Evolutionary conservation across 2,888 invertebrate species (phyloP).

Genomic region (Drosophila borborema): DNA sequence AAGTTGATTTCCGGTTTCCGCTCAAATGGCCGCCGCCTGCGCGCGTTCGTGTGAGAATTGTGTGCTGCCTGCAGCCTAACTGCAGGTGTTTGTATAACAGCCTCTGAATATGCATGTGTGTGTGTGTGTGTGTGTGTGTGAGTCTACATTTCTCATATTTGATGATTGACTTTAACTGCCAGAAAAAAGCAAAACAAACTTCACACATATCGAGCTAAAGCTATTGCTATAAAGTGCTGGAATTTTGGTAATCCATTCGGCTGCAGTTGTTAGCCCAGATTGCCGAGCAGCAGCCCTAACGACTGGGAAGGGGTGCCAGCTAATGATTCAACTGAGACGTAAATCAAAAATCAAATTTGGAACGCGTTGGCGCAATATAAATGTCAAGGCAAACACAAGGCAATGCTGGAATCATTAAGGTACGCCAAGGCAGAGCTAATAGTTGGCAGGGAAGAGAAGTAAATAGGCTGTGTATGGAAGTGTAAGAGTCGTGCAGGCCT

Average conservation of each 20-base stretch:
- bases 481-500: constrained; percentile 14
- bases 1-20: constrained; percentile 80
- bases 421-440: constrained; percentile 5
- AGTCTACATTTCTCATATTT: constrained; percentile 69
- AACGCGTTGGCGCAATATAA: constrained; percentile 33
- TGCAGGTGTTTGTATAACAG: constrained; percentile 45
- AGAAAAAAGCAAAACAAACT: background rate
- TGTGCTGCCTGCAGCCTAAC: constrained; percentile 66
- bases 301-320: background rate
- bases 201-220: constrained; percentile 8
- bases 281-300: background rate
- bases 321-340: constrained; percentile 37
- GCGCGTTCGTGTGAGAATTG: constrained; percentile 75
- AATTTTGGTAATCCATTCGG: constrained; percentile 15
- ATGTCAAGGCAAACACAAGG: constrained; percentile 24
- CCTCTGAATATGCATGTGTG: constrained; percentile 1
- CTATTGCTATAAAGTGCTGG: constrained; percentile 21
- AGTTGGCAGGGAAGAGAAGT: background rate
- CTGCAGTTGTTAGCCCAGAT: constrained; percentile 30
- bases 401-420: constrained; percentile 23
- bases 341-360: constrained; percentile 31
- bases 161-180: constrained; percentile 68
- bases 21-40: constrained; percentile 68
- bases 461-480: too few relatives aligned
- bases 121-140: constrained; percentile 33